Conservation (phyloP, 1,140 invertebrate species). For the Drosophila persimilis region DNA sequence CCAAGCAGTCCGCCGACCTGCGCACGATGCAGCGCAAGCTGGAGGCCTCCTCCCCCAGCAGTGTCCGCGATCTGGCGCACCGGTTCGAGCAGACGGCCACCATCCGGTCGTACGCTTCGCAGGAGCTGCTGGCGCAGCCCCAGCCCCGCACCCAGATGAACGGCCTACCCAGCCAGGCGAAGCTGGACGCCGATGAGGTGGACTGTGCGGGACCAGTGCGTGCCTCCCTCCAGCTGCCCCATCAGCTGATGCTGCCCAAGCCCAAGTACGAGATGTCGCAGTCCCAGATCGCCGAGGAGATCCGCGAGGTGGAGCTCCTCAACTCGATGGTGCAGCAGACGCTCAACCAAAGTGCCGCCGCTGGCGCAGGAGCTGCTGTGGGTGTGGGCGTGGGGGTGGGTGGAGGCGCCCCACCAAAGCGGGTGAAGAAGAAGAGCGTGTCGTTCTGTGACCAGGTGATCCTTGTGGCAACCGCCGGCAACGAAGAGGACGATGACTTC, state of each 20-base stretch:
- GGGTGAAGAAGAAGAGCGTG: conserved; percentile 94
- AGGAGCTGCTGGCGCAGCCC: conserved; percentile 62
- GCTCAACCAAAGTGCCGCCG: conserved; percentile 61
- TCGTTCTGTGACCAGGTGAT: conserved; percentile 97
- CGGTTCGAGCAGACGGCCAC: conserved; percentile 89
- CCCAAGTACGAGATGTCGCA: conserved; percentile 78
- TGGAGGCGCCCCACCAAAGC: conserved; percentile 68
- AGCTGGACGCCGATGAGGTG: conserved; percentile 74
- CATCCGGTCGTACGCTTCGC: conserved; percentile 74
- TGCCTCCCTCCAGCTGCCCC: conserved; percentile 13
- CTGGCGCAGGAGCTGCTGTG: no score
- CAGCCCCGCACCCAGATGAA: conserved; percentile 75
- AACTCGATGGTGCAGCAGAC: conserved; percentile 84
- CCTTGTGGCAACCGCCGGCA: conserved; percentile 94
- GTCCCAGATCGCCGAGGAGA: conserved; percentile 84
- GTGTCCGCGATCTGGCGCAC: conserved; percentile 90
- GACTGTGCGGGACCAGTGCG: conserved; percentile 67
- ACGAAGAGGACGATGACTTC: conserved; percentile 94
- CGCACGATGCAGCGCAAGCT: conserved; percentile 84
- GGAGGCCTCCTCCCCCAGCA: conserved; percentile 72
- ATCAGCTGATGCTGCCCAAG: conserved; percentile 58
- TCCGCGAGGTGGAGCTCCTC: conserved; percentile 85
- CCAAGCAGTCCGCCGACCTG: conserved; percentile 87
- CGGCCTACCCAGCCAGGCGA: conserved; percentile 60
- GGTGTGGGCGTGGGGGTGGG: no score